Conservation (phyloP, 1,140 invertebrate species). For the Carposina sasakii region DNA sequence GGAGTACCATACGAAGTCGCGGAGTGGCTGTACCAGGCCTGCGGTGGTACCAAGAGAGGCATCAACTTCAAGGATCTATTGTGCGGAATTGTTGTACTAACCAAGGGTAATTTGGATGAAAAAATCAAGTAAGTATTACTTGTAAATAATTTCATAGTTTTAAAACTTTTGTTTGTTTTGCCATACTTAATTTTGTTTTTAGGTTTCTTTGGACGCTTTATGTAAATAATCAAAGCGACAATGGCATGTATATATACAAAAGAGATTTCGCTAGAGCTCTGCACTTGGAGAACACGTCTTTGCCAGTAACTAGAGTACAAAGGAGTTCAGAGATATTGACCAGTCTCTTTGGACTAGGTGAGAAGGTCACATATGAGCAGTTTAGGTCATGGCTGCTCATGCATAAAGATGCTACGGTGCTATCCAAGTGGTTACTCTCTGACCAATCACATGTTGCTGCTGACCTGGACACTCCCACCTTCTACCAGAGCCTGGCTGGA, state of each 20-base stretch:
- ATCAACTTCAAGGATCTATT: conserved; percentile 87
- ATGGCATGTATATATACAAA: conserved; percentile 81
- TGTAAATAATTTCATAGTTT: background rate
- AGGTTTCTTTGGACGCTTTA: conserved; percentile 91
- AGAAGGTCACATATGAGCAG: conserved; percentile 80
- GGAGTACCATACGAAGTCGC: conserved; percentile 84
- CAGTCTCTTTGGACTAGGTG: conserved; percentile 71
- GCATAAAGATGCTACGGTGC: conserved; percentile 83
- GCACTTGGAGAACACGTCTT: conserved; percentile 72
- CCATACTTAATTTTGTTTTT: conserved; percentile 46
- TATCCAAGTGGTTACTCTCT: conserved; percentile 86
- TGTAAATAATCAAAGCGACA: conserved; percentile 86
- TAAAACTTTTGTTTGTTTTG: conserved; percentile 3
- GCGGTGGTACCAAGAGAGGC: conserved; percentile 86
- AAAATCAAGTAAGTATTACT: conserved; percentile 83
- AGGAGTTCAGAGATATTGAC: conserved; percentile 62
- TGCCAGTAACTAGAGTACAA: conserved; percentile 39
- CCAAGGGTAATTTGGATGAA: conserved; percentile 86
- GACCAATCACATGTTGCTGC: conserved; percentile 82
- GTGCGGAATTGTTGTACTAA: conserved; percentile 87
- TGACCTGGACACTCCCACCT: conserved; percentile 90
- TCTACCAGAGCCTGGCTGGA: conserved; percentile 92
- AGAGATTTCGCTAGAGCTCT: conserved; percentile 83
- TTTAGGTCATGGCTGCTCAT: conserved; percentile 81
- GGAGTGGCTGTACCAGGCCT: conserved; percentile 85